Percentiles rank a stretch among this genome's conserved stretches.
phyloP scores from a whole-genome alignment of 2,888 invertebrate genomes.

The Slavum lentiscoides region DNA sequence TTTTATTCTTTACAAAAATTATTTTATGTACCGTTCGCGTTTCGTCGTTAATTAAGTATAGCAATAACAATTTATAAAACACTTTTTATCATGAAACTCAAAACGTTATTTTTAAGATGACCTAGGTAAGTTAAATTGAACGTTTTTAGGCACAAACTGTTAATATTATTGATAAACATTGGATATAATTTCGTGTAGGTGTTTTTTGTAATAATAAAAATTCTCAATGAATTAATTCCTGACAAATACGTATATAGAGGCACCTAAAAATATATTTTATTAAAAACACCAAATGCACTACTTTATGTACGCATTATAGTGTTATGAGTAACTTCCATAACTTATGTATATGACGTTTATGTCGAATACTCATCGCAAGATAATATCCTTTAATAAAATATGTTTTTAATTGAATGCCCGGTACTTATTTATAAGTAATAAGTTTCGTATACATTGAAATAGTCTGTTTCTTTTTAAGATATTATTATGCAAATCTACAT shows the following conservation, averaged over 20 bases:
- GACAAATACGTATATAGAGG: constrained; percentile 25
- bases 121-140: constrained; percentile 7
- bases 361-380: too few relatives aligned
- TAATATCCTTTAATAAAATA: too few relatives aligned
- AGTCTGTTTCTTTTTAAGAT: too few relatives aligned
- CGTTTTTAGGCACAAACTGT: neutral
- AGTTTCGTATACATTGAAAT: too few relatives aligned
- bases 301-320: neutral
- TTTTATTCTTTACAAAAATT: neutral
- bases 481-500: too few relatives aligned
- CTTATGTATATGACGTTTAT: too few relatives aligned
- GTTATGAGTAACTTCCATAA: too few relatives aligned
- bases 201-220: neutral
- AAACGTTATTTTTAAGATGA: neutral
- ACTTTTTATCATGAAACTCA: neutral
- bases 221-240: constrained; percentile 28
- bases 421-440: too few relatives aligned
- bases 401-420: too few relatives aligned
- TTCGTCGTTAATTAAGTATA: neutral
- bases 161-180: neutral
- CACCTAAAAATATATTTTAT: constrained; percentile 9
- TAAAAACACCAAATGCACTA: neutral
- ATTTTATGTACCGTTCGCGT: neutral
- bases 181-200: neutral
- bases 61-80: neutral